Conservation (phyloP, 1,140 invertebrate species). For the Panonychus citri region DNA sequence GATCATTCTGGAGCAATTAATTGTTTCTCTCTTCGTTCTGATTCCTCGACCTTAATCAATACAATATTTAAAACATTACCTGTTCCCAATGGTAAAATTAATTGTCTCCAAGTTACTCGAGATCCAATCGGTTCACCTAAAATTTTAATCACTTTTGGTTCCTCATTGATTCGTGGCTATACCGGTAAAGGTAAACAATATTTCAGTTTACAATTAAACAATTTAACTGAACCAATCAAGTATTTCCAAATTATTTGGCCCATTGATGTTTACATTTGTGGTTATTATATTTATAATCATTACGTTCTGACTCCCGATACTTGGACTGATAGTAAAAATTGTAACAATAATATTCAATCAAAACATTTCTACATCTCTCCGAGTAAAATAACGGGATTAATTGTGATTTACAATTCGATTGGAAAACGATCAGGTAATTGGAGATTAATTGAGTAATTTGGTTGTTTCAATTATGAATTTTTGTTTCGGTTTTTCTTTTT, state of each 20-base stretch:
- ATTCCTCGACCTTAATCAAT: background rate
- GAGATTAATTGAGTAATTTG: too few species aligned
- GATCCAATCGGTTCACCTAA: background rate
- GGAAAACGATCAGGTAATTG: background rate
- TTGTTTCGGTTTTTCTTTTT: constrained; percentile 19
- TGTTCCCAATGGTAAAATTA: constrained; percentile 8
- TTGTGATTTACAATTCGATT: constrained; percentile 23
- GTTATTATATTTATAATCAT: constrained; percentile 56
- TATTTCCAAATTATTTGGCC: constrained; percentile 12
- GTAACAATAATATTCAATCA: constrained; percentile 27
- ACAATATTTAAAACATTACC: constrained; percentile 11
- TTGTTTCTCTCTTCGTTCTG: constrained; percentile 2
- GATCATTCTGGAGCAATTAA: constrained; percentile 9
- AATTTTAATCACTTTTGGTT: constrained; percentile 6
- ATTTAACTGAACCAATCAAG: constrained; percentile 54
- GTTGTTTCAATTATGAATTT: too few species aligned
- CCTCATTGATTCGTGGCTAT: constrained; percentile 38
- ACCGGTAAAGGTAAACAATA: constrained; percentile 80
- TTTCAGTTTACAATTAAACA: constrained; percentile 55
- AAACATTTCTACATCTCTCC: constrained; percentile 48
- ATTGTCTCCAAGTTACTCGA: constrained; percentile 4
- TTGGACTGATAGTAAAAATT: background rate
- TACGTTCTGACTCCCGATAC: constrained; percentile 44
- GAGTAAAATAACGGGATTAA: constrained; percentile 52
- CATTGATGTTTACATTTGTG: constrained; percentile 48